A percentile compares a stretch with the other conserved stretches of the same genome.
Evolutionary conservation across 2,888 invertebrate species (phyloP).

Genomic region (Schizaphis graminum): DNA sequence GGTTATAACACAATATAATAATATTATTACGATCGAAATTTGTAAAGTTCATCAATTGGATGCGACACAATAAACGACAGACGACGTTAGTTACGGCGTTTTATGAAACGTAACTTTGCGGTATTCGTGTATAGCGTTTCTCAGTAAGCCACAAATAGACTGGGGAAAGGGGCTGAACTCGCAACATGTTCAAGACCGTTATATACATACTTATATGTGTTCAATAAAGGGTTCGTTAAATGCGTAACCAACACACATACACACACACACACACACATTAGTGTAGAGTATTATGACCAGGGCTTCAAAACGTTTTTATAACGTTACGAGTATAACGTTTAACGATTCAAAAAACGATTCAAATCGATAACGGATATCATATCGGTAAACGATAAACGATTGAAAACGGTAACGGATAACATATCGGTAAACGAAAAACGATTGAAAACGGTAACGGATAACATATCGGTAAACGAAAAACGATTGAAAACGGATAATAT

Average conservation of each 20-base stretch:
- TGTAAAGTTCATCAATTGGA: neutral
- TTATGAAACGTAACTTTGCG: neutral
- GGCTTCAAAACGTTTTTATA: too few species aligned
- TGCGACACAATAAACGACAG: neutral
- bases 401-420: too few species aligned
- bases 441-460: too few species aligned
- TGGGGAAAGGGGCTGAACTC: slow-evolving; percentile 2
- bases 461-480: too few species aligned
- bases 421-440: too few species aligned
- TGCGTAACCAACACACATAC: neutral
- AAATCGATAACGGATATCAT: too few species aligned
- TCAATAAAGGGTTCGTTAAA: slow-evolving; percentile 25
- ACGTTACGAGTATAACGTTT: too few species aligned
- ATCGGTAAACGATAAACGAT: too few species aligned
- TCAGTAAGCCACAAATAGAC: slow-evolving; percentile 31
- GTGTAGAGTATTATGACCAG: neutral
- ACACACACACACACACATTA: neutral
- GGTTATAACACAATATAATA: neutral
- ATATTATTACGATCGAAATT: neutral
- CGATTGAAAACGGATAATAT: too few species aligned
- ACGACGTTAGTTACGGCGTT: neutral
- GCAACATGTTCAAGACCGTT: neutral
- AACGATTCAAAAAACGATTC: too few species aligned
- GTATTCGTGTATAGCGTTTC: neutral
- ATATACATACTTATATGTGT: neutral